These are phyloP conservation scores for Spermophilus dauricus DNA, from an alignment of 2,113 vertebrate species.

Conservation along the genomic window DNA sequence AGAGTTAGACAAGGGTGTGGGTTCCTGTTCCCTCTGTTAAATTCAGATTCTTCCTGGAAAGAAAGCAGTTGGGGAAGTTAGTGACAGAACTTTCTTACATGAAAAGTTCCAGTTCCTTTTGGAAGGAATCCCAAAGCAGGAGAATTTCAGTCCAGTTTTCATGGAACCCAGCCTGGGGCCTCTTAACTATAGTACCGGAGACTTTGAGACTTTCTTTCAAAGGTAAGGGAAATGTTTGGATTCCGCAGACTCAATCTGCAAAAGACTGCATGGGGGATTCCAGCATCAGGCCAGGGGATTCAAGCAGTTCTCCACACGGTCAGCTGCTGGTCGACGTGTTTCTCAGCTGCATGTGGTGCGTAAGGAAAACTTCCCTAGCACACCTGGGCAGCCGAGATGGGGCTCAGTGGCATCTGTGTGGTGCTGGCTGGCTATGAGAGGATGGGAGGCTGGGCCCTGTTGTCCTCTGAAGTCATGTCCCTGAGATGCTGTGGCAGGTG, in stretches of 20 bases:
- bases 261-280: too few species aligned
- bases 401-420: background rate
- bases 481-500: background rate
- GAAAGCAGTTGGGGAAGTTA: fast-evolving
- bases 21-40: background rate
- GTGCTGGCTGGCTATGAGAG: background rate
- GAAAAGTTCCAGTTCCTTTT: background rate
- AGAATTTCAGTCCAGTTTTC: background rate
- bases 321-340: background rate
- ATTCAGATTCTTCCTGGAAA: background rate
- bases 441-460: background rate
- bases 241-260: background rate
- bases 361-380: background rate
- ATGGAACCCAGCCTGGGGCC: too few species aligned
- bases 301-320: background rate
- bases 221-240: background rate
- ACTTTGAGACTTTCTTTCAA: background rate
- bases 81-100: too few species aligned
- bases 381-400: background rate
- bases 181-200: background rate
- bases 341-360: too few species aligned
- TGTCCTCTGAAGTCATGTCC: background rate
- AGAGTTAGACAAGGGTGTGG: too few species aligned
- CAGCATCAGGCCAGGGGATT: background rate
- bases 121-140: background rate